Percentiles rank a stretch among this genome's conserved stretches.
These are phyloP conservation scores for Galaxias olidus DNA, from an alignment of 2,797 vertebrate genomes.

Conservation along the genomic window DNA sequence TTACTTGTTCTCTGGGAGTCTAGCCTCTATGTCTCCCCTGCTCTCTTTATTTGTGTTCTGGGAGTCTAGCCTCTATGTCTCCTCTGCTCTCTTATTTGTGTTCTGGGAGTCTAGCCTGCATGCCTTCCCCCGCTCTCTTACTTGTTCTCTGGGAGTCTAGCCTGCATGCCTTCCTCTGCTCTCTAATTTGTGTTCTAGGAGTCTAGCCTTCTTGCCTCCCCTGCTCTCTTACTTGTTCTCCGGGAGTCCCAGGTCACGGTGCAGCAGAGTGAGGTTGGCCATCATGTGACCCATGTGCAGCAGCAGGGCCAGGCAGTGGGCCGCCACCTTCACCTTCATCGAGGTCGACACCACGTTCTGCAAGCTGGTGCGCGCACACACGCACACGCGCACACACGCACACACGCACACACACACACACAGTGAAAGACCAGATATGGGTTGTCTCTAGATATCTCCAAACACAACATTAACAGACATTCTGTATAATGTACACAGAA, in stretches of 20 bases:
- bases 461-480: no score
- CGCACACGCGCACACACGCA: background rate
- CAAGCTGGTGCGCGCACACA: conserved; percentile 66
- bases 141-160: no score
- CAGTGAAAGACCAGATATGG: no score
- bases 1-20: conserved; percentile 83
- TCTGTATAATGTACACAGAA: no score
- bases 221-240: conserved; percentile 78
- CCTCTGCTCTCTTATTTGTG: no score
- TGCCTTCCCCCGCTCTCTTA: no score
- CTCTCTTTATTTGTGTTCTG: no score
- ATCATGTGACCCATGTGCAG: conserved; percentile 86
- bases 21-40: no score
- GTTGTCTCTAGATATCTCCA: no score
- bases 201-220: conserved; percentile 26
- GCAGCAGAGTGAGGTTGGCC: conserved; percentile 83
- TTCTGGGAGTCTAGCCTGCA: no score
- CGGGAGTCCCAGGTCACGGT: conserved; percentile 84
- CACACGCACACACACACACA: background rate
- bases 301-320: conserved; percentile 83
- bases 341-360: conserved; percentile 82
- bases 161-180: no score
- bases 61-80: no score
- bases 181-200: conserved; percentile 82
- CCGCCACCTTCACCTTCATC: conserved; percentile 85